Percentiles rank a stretch among this genome's conserved stretches.
phyloP scores from a whole-genome alignment of 2,113 vertebrate species.

The Callaeas wilsoni region DNA sequence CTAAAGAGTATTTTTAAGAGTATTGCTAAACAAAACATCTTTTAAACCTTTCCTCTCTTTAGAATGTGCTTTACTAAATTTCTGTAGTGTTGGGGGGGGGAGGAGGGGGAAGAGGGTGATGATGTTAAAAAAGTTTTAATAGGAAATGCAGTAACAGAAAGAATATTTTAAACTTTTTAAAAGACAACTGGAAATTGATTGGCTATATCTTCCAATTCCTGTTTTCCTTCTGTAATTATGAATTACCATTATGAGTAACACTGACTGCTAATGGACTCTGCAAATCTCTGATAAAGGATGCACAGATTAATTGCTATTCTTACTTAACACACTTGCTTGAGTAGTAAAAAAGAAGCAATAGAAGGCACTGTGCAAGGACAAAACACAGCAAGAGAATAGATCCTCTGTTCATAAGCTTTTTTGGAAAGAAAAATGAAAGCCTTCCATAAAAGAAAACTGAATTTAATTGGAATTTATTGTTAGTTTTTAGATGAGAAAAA shows the following conservation, averaged over 20 bases:
- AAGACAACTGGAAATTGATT: neutral
- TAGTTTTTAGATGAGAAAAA: slow-evolving; percentile 23
- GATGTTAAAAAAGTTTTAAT: neutral
- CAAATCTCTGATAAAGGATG: neutral
- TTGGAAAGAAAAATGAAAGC: neutral
- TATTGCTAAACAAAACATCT: neutral
- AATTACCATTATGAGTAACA: neutral
- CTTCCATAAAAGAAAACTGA: neutral
- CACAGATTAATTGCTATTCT: neutral
- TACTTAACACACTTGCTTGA: neutral
- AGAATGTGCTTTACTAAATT: neutral
- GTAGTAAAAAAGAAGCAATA: neutral
- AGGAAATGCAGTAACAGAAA: neutral
- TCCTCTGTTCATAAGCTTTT: neutral
- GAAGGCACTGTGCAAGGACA: neutral
- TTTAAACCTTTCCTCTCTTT: neutral
- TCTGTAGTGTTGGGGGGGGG: neutral
- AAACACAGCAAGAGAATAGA: neutral
- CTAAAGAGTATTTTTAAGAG: neutral
- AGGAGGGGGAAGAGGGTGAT: neutral
- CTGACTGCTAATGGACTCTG: neutral
- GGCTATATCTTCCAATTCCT: neutral
- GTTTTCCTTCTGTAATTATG: neutral
- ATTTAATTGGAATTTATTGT: slow-evolving; percentile 19
- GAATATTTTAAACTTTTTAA: neutral